Percentiles rank a stretch among this genome's conserved stretches.
phyloP scores from a whole-genome alignment of 2,888 invertebrate genomes.

The Agelastica alni region DNA sequence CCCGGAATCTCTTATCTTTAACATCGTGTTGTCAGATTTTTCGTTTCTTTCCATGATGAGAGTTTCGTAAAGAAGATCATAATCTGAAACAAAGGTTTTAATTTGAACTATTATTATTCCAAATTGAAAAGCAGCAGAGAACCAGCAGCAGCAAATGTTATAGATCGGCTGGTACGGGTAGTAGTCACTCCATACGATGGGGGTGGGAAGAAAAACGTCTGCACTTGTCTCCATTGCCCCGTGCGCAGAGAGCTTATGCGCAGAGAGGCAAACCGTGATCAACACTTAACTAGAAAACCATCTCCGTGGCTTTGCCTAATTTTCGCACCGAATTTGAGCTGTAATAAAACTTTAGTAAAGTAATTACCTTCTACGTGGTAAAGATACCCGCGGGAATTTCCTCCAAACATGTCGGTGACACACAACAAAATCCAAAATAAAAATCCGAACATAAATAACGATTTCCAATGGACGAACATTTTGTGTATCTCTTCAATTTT shows the following conservation, averaged over 20 bases:
- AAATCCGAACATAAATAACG: conserved; percentile 44
- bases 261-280: too few species aligned
- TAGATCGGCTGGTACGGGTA: too few species aligned
- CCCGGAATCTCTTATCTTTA: conserved; percentile 27
- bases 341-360: background rate
- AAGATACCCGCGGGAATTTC: conserved; percentile 19
- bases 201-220: too few species aligned
- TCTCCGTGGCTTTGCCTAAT: too few species aligned
- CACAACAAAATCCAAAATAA: conserved; percentile 47
- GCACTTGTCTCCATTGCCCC: too few species aligned
- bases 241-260: too few species aligned
- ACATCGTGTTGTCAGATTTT: background rate
- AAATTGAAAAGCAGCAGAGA: background rate
- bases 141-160: too few species aligned
- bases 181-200: too few species aligned
- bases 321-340: background rate
- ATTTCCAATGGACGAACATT: conserved; percentile 48
- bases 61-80: conserved; percentile 16
- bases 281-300: too few species aligned
- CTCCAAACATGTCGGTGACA: conserved; percentile 41
- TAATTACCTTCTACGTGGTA: conserved; percentile 19
- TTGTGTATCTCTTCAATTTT: background rate
- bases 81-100: conserved; percentile 10
- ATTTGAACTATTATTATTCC: background rate
- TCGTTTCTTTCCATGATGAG: conserved; percentile 4